Percentiles rank a stretch among this genome's conserved stretches.
phyloP scores from a whole-genome alignment of 1,140 invertebrate genomes.

The Portunus trituberculatus region DNA sequence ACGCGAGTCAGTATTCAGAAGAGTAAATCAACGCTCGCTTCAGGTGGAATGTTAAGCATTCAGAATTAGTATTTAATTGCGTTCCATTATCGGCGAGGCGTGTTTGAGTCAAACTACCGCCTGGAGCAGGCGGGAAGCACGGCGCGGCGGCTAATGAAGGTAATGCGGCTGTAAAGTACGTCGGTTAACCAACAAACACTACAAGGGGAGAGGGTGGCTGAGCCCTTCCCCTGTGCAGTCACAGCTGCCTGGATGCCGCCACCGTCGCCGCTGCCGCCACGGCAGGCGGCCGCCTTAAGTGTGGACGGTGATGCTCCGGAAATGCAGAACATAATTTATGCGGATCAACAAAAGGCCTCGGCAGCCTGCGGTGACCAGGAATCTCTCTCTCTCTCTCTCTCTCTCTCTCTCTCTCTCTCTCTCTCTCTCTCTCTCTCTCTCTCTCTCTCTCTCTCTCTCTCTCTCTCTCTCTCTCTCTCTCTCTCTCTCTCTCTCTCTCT shows the following conservation, averaged over 20 bases:
- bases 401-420: constrained; percentile 8
- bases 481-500: constrained; percentile 38
- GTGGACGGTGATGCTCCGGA: too few species aligned
- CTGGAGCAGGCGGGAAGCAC: background rate
- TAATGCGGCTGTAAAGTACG: background rate
- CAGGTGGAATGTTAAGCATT: background rate
- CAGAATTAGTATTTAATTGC: constrained; percentile 14
- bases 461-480: constrained; percentile 21
- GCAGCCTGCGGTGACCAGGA: background rate
- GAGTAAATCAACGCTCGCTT: background rate
- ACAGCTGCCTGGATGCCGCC: too few species aligned
- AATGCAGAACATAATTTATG: too few species aligned
- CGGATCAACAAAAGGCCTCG: background rate
- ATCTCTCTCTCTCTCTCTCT: constrained; percentile 29
- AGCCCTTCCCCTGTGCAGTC: too few species aligned
- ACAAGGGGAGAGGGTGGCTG: background rate
- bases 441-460: constrained; percentile 26
- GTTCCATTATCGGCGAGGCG: background rate
- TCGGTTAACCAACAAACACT: constrained; percentile 12
- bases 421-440: too few species aligned
- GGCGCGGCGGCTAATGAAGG: constrained; percentile 5
- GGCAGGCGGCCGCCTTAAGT: too few species aligned
- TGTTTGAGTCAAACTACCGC: background rate
- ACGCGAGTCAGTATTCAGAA: background rate
- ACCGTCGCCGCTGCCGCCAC: too few species aligned